Base-by-base conservation (phyloP, 1,140 invertebrate species). In the Philopotamus ludificatus region DNA sequence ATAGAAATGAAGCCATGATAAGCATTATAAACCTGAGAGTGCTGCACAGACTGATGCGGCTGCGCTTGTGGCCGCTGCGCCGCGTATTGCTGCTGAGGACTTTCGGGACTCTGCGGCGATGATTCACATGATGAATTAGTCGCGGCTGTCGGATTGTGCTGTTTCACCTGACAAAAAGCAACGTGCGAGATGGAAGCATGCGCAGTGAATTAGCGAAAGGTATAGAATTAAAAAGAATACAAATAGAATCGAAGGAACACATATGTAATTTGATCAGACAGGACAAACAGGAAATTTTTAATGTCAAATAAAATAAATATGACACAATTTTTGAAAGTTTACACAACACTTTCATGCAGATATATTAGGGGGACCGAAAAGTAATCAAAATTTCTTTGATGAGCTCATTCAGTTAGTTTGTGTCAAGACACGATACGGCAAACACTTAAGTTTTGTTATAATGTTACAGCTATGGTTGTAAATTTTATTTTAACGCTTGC, bases 31-130 rank as follows among this genome's bases (percentile, higher is more conserved):
- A 54, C 50, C 49, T 63, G 61, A 9, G 51, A 22, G 18, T 54
- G 61, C 8, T 44, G 34, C 7, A 45, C 34, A 18, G 25, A 16
- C 22, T 57, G 20, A 22, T 60, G 55, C 42, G 63, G 57, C 39
- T 60, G 65, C 9, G 61, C 53, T 16, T 59, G 54, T 41, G 25
- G 25, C 15, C 57, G 34, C 47, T 66, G 67, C 4, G 64, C 44
- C 28, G 47, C 42, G 41, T 60, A 60, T 47, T 60, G 65, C 3
- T 53, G 54, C 28, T 77, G 60, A 0, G 78, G 78, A 71, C 79
- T 80, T 63, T 77, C 76, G 0, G 79, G 79, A 67, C 79, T 81
- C 59, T 80, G 79, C 9, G 78, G 79, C 0, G 79, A 81, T 2
- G 78, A 77, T 3, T 79, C 80, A 49, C 79, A 79, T 45, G 78